A percentile compares a stretch with the other conserved stretches of the same genome.
Conservation (phyloP, 2,113 vertebrate genomes). For the Labeo catla region DNA sequence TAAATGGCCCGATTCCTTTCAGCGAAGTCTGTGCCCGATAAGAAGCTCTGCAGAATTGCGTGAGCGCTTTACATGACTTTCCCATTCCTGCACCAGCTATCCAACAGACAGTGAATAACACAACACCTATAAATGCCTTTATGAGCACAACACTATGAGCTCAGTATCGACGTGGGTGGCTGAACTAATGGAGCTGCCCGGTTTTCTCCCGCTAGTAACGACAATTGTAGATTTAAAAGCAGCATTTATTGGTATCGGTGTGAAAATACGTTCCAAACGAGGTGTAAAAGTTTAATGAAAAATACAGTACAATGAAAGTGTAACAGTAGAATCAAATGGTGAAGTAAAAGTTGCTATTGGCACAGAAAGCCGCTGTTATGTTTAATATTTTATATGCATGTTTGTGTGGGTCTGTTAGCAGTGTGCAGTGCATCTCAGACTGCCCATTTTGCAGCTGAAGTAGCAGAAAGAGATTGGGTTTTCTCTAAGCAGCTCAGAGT, state of each 20-base stretch:
- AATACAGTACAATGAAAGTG: conserved; percentile 33
- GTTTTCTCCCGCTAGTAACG: not conserved
- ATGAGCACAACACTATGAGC: conserved; percentile 25
- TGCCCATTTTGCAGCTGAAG: conserved; percentile 26
- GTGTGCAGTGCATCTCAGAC: conserved; percentile 8
- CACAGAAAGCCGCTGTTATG: not conserved
- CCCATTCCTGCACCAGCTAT: not conserved
- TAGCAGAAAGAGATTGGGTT: conserved; percentile 46
- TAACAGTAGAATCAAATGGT: not conserved
- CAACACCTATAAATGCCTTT: conserved; percentile 29
- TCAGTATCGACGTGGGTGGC: conserved; percentile 33
- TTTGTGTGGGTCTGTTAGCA: conserved; percentile 21
- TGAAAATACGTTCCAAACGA: conserved; percentile 1
- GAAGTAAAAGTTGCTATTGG: not conserved
- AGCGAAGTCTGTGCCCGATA: not conserved
- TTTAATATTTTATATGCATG: conserved; percentile 14
- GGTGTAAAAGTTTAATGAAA: conserved; percentile 16
- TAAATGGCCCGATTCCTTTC: conserved; percentile 47
- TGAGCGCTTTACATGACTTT: not conserved
- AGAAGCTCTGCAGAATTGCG: conserved; percentile 7
- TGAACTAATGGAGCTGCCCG: conserved; percentile 20
- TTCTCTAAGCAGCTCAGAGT: conserved; percentile 67
- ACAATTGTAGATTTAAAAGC: not conserved
- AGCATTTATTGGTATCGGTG: conserved; percentile 21
- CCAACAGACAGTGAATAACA: conserved; percentile 33